Conservation (phyloP, 2,113 vertebrate species). For the Antennarius striatus region DNA sequence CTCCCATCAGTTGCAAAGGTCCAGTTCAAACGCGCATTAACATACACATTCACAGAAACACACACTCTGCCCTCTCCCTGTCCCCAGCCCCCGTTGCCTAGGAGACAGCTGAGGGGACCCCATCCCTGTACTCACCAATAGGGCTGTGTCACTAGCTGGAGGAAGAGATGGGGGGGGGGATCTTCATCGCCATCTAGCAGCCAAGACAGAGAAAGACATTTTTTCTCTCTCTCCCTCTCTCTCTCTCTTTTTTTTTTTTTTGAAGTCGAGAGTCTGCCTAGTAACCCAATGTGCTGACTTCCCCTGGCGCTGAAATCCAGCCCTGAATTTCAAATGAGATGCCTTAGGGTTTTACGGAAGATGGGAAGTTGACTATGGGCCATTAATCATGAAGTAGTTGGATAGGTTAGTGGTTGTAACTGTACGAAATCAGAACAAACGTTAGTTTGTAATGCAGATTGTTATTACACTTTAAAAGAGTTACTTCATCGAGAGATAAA, state of each 20-base stretch:
- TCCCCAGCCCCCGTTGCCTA: slow-evolving; percentile 70
- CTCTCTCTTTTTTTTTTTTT: background rate
- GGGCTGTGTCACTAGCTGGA: slow-evolving; percentile 45
- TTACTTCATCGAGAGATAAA: no score
- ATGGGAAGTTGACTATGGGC: slow-evolving; percentile 19
- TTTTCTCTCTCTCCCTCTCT: background rate
- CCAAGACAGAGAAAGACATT: slow-evolving; percentile 22
- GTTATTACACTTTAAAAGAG: background rate
- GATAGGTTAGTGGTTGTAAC: background rate
- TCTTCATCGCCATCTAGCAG: slow-evolving; percentile 59
- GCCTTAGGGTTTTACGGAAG: slow-evolving; percentile 1
- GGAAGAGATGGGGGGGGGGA: slow-evolving; percentile 1
- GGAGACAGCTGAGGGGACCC: slow-evolving; percentile 75
- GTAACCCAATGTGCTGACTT: slow-evolving; percentile 75
- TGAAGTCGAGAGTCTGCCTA: slow-evolving; percentile 60
- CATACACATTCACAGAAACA: slow-evolving; percentile 12
- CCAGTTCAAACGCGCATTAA: slow-evolving; percentile 41
- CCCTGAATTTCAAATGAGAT: slow-evolving; percentile 48
- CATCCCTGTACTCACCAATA: slow-evolving; percentile 56
- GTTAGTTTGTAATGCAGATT: background rate
- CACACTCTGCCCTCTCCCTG: slow-evolving; percentile 69
- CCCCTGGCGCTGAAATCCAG: slow-evolving; percentile 32
- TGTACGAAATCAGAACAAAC: background rate
- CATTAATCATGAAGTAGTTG: background rate
- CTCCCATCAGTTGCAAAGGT: slow-evolving; percentile 36